Base-by-base conservation (phyloP, 2,113 vertebrate genomes). In the Chaetodon auriga region DNA sequence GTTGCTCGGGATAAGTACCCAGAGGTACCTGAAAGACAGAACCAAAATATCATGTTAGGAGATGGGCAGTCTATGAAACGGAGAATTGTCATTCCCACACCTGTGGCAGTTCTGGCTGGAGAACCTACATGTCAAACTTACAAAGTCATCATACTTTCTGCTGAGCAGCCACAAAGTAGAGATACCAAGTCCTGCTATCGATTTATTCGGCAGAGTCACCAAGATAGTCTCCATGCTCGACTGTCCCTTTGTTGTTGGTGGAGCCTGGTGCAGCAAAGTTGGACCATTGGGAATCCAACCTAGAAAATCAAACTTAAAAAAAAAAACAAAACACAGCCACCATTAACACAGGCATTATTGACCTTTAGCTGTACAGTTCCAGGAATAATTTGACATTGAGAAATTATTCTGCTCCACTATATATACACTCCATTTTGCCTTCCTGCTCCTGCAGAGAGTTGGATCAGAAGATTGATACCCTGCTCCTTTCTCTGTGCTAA, bases 251-350 rank as follows among this genome's bases (percentile, higher is more conserved):
- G 43, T 66, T 7, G 79, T 69, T 23, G 86, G 87, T 18, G 84
- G 85, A 61, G 73, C n/a, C 6, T 64, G 55, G 60, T 43, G 53
- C 54, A 92, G 69, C 0, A 85, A 45, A 14, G 86, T 0, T 1
- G 88, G 75, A 43, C 16, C 78, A 58, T 92, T 92, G 4, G 88
- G 87, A 35, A 81, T 65, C 88, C 88, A 92, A 54, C 18, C 43
- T 35, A 38, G 68, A 57, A 73, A 85, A 41, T 88, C 83, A 60
- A 80, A 83, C 87, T 91, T 75, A 0, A 19, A 41, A 70, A n/a
- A n/a, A n/a, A n/a, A n/a, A n/a, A n/a, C n/a, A n/a, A n/a, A 13
- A 53, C 10, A 69, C 23, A 49, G 25, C 18, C 36, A 18, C 19
- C 35, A 41, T 54, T 54, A 38, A 23, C 19, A 69, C 49, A 36